Base-by-base conservation (phyloP, 2,888 invertebrate genomes). In the Drosophila buzzatii region DNA sequence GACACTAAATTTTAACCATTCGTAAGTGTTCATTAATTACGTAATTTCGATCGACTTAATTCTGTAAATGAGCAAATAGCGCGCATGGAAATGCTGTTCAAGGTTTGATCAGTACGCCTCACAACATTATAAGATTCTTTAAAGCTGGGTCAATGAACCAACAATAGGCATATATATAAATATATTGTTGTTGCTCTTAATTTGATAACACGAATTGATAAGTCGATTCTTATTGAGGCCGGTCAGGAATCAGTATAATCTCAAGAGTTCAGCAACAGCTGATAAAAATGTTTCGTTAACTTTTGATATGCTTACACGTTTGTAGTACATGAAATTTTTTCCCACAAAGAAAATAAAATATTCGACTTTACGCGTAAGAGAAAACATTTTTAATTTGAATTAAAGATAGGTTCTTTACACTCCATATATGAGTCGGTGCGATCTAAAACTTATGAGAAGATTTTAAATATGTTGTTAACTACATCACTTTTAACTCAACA, bases 11-110 rank as follows among this genome's bases (percentile, higher is more conserved):
- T 33, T 55, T 62, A 71, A 61, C 55, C 58, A 42, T 16, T 53
- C 14, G 16, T 27, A 45, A 63, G 42, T 41, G 45, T 58, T 42
- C 62, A 77, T 77, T 67, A 74, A 63, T 66, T 62, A 71, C 20
- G 18, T 44, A n/a, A 42, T 42, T 41, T 52, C 55, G 14, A 45
- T 61, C 18, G 31, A 52, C 35, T 33, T 37, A 41, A 45, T 53
- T 47, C 42, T 20, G 20, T 69, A 18, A 53, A 53, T 57, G 63
- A 70, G 70, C 66, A 42, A 53, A 37, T 33, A 16, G 18, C 16
- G 23, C 23, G n/a, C 33, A 55, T 63, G 39, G 6, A 52, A 62
- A 45, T 52, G 10, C 35, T 58, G 66, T 35, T n/a, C 44, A 45
- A 53, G 31, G 23, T 51, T 39, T 12, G 41, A 58, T 59, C 42